These are phyloP conservation scores for Aporrectodea caliginosa DNA, from an alignment of 1,140 invertebrate species.

Conservation along the genomic window DNA sequence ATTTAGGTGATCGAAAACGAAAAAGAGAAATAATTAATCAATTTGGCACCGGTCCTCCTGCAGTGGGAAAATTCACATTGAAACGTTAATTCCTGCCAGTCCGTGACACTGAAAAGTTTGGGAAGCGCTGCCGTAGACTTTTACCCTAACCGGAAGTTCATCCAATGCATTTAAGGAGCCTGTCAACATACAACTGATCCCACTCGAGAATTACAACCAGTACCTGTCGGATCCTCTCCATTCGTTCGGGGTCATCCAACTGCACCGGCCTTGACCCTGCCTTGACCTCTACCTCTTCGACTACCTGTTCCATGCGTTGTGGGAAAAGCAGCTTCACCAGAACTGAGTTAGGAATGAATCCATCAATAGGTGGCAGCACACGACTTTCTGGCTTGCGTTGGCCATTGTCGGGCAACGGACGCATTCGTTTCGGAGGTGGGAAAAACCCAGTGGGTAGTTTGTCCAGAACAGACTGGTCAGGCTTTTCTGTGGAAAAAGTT, in stretches of 20 bases:
- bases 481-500: too few species aligned
- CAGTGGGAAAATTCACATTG: too few species aligned
- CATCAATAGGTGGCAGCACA: slow-evolving; percentile 30
- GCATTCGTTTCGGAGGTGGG: slow-evolving; percentile 34
- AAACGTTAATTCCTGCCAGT: too few species aligned
- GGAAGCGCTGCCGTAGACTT: too few species aligned
- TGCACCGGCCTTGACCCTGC: not conserved
- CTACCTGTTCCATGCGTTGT: not conserved
- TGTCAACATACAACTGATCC: too few species aligned
- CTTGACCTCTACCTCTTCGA: not conserved
- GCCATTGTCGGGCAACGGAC: slow-evolving; percentile 17
- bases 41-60: too few species aligned
- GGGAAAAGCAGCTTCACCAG: slow-evolving; percentile 26
- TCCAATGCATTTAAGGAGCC: too few species aligned
- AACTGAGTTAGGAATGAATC: slow-evolving; percentile 51
- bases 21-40: too few species aligned
- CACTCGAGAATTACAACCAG: not conserved
- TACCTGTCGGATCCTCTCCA: not conserved
- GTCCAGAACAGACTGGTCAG: slow-evolving; percentile 39
- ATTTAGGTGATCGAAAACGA: too few species aligned
- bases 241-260: not conserved
- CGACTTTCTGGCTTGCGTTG: not conserved
- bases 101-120: too few species aligned
- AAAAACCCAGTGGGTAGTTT: slow-evolving; percentile 47
- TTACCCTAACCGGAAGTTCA: too few species aligned